phyloP scores from a whole-genome alignment of 1,140 invertebrate species.

The Eriocheir sinensis region DNA sequence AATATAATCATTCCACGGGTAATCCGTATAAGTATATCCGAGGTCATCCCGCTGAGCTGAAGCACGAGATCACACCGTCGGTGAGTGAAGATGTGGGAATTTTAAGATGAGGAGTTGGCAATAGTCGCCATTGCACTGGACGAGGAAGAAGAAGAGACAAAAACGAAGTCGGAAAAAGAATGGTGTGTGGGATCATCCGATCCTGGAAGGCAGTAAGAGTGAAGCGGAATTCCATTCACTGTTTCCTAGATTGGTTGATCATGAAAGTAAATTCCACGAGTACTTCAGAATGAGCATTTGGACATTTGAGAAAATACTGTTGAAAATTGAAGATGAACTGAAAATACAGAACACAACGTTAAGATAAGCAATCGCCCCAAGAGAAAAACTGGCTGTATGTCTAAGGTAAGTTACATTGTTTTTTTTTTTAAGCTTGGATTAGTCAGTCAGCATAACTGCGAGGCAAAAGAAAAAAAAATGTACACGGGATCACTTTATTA shows the following conservation, averaged over 20 bases:
- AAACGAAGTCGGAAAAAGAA: slow-evolving; percentile 26
- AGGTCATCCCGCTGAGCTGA: no score
- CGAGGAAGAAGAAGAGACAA: not conserved
- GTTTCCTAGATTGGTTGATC: slow-evolving; percentile 35
- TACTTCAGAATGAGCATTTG: slow-evolving; percentile 48
- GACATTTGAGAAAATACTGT: slow-evolving; percentile 45
- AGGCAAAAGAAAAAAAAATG: no score
- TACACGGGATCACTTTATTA: no score
- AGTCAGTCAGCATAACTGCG: no score
- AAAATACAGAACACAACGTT: slow-evolving; percentile 11
- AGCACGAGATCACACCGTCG: not conserved
- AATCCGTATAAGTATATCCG: no score
- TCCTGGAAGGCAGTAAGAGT: not conserved
- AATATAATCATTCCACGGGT: no score
- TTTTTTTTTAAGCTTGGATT: no score
- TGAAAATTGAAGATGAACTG: slow-evolving; percentile 23
- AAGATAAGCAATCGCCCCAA: slow-evolving; percentile 46
- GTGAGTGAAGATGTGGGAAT: not conserved
- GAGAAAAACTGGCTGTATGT: slow-evolving; percentile 41
- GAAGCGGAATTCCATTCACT: not conserved
- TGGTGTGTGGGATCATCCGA: not conserved
- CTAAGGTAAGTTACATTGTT: no score
- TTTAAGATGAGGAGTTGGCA: not conserved
- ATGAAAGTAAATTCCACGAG: slow-evolving; percentile 36
- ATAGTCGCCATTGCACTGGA: not conserved